phyloP scores from a whole-genome alignment of 1,140 invertebrate genomes.

The Cryptotermes secundus region DNA sequence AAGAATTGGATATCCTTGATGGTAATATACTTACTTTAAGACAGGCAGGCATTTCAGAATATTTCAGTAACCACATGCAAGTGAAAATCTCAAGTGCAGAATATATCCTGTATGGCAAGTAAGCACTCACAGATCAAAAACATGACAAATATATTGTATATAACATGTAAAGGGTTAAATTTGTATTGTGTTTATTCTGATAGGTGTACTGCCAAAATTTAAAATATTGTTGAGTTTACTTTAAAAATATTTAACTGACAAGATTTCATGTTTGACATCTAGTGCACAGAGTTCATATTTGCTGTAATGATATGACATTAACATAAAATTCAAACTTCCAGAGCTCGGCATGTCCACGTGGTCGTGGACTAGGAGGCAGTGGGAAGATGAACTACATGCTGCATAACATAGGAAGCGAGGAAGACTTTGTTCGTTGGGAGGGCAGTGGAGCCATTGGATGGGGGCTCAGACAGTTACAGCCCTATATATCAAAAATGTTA shows the following conservation, averaged over 20 bases:
- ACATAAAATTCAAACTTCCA: slow-evolving; percentile 39
- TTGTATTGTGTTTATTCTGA: background rate
- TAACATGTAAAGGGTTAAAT: too few relatives aligned
- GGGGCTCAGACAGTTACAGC: slow-evolving; percentile 54
- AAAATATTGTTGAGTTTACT: slow-evolving; percentile 35
- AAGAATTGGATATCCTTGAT: too few relatives aligned
- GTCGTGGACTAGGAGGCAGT: slow-evolving; percentile 69
- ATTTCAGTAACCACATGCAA: too few relatives aligned
- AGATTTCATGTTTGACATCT: too few relatives aligned
- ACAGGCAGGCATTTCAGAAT: too few relatives aligned
- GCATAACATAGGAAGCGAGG: slow-evolving; percentile 60
- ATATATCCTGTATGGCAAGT: too few relatives aligned
- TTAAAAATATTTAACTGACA: background rate
- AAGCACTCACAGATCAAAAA: too few relatives aligned
- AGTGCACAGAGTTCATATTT: background rate
- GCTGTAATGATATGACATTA: background rate
- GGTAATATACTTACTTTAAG: too few relatives aligned
- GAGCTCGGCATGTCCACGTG: slow-evolving; percentile 62
- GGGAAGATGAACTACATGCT: slow-evolving; percentile 68
- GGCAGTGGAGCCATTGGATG: slow-evolving; percentile 54
- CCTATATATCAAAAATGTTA: slow-evolving; percentile 34
- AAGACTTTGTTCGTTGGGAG: slow-evolving; percentile 61
- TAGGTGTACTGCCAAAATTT: background rate
- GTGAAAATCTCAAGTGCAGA: too few relatives aligned
- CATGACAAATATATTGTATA: too few relatives aligned